phyloP scores from a whole-genome alignment of 2,888 invertebrate species.

The Yponomeuta plumbellus region DNA sequence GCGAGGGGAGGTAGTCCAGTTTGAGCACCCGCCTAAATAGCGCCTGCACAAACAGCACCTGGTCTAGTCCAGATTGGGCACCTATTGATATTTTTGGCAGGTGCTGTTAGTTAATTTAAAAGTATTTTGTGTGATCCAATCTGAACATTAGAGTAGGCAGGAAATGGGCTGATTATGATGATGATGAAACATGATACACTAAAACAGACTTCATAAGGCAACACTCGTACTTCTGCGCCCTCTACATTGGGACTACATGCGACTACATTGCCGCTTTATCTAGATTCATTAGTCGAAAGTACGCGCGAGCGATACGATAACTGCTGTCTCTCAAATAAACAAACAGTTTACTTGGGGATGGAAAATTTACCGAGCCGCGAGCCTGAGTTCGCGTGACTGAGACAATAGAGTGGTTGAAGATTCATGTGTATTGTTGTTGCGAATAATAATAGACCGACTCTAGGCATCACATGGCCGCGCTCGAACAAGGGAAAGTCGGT shows the following conservation, averaged over 20 bases:
- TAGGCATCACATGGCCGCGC: neutral
- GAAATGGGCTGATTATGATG: too few relatives aligned
- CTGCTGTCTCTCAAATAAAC: slow-evolving; percentile 41
- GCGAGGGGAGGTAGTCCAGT: too few relatives aligned
- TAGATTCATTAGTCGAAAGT: slow-evolving; percentile 21
- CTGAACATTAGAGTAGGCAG: too few relatives aligned
- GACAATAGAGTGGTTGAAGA: slow-evolving; percentile 29
- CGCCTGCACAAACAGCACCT: too few relatives aligned
- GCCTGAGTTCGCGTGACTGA: slow-evolving; percentile 34
- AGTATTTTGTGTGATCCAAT: too few relatives aligned
- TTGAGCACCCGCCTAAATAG: too few relatives aligned
- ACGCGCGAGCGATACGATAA: slow-evolving; percentile 28
- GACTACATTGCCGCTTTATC: slow-evolving; percentile 21
- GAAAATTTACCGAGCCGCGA: slow-evolving; percentile 49
- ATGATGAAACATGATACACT: too few relatives aligned
- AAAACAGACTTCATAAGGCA: neutral
- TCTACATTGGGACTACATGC: neutral
- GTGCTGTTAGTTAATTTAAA: too few relatives aligned
- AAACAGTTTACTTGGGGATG: slow-evolving; percentile 51
- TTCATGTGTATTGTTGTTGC: slow-evolving; percentile 28
- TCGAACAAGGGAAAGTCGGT: neutral
- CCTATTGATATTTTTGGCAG: too few relatives aligned
- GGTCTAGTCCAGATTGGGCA: too few relatives aligned
- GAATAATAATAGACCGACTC: slow-evolving; percentile 29
- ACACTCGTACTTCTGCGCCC: too few relatives aligned